Conservation (phyloP, 2,888 invertebrate species). For the Omphaloscelis lunosa region DNA sequence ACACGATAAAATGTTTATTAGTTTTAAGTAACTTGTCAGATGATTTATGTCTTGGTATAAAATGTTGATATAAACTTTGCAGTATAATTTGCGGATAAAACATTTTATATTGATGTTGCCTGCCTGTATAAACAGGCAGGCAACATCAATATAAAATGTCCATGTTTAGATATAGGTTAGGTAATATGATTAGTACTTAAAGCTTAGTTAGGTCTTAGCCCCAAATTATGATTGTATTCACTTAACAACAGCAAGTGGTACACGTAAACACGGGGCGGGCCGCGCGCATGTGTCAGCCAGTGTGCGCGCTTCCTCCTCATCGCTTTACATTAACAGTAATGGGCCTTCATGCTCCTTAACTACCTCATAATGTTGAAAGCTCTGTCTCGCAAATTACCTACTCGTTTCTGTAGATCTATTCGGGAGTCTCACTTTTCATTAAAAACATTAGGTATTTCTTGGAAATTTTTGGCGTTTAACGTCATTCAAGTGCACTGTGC, state of each 20-base stretch:
- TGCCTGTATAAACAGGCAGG: slow-evolving; percentile 3
- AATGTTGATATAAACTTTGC: slow-evolving; percentile 27
- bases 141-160: no score
- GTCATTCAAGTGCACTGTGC: background rate
- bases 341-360: slow-evolving; percentile 57
- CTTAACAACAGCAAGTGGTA: slow-evolving; percentile 42
- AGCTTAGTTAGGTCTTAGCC: slow-evolving; percentile 26
- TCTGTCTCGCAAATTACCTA: slow-evolving; percentile 55
- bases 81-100: slow-evolving; percentile 20
- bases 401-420: slow-evolving; percentile 42
- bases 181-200: slow-evolving; percentile 4
- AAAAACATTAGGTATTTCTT: slow-evolving; percentile 8
- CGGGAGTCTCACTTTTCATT: slow-evolving; percentile 19
- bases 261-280: slow-evolving; percentile 49
- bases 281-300: slow-evolving; percentile 39
- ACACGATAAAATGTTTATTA: slow-evolving; percentile 51
- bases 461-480: background rate
- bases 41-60: slow-evolving; percentile 51
- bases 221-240: slow-evolving; percentile 43
- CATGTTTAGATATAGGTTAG: slow-evolving; percentile 5
- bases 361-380: slow-evolving; percentile 63
- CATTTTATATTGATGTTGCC: slow-evolving; percentile 24
- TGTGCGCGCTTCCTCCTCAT: slow-evolving; percentile 48
- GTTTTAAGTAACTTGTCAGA: slow-evolving; percentile 32
- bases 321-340: slow-evolving; percentile 62